Evolutionary conservation across 2,113 vertebrate species (phyloP).

Genomic region (Callopanchax toddi): DNA sequence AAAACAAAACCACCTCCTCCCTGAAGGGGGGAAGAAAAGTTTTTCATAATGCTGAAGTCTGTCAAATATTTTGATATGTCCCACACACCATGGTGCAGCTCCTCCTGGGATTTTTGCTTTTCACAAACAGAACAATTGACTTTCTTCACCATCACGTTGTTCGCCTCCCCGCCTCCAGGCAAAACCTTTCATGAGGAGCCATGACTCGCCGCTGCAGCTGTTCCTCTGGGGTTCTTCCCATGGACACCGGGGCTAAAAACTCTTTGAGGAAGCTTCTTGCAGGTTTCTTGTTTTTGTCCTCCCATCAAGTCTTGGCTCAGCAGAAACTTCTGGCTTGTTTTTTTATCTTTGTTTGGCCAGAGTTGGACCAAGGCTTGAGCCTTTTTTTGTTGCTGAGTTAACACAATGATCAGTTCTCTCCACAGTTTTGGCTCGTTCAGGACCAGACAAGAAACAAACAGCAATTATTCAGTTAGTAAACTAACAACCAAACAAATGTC

Average conservation of each 20-base stretch:
- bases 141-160: constrained; percentile 93
- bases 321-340: constrained; percentile 26
- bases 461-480: too few species aligned
- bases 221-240: constrained; percentile 97
- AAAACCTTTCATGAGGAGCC: constrained; percentile 95
- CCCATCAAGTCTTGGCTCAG: constrained; percentile 41
- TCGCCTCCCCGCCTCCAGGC: constrained; percentile 91
- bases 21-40: constrained; percentile 78
- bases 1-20: constrained; percentile 57
- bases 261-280: constrained; percentile 64
- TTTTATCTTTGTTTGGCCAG: constrained; percentile 26
- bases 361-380: constrained; percentile 1
- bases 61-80: constrained; percentile 99
- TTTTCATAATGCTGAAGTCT: constrained; percentile 98
- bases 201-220: constrained; percentile 80
- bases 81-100: constrained; percentile 95
- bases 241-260: constrained; percentile 77
- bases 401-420: background rate
- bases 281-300: constrained; percentile 51
- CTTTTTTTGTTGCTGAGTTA: constrained; percentile 2
- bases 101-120: constrained; percentile 88
- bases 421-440: background rate
- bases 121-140: constrained; percentile 91
- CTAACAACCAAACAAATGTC: too few species aligned
- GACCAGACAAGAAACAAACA: background rate